A percentile compares a stretch with the other conserved stretches of the same genome.
phyloP scores from a whole-genome alignment of 2,113 vertebrate species.

The Cyprinus carpio region DNA sequence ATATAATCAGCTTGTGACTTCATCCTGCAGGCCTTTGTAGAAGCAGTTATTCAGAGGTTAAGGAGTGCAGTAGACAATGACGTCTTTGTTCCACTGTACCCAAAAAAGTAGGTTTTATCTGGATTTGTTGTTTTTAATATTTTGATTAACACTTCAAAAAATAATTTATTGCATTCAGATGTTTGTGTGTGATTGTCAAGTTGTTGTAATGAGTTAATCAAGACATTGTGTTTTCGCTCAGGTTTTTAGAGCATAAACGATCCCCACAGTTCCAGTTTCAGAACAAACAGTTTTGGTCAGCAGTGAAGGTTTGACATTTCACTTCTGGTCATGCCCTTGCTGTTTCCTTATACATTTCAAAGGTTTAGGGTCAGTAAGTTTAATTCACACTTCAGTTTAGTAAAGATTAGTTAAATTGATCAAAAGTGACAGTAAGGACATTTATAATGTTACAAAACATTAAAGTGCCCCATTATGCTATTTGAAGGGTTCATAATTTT shows the following conservation, averaged over 20 bases:
- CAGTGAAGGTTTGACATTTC: constrained; percentile 81
- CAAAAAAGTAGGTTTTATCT: constrained; percentile 69
- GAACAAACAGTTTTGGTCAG: constrained; percentile 85
- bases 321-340: neutral
- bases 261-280: constrained; percentile 81
- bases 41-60: constrained; percentile 75
- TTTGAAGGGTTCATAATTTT: too few relatives aligned
- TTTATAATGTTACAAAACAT: too few relatives aligned
- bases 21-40: constrained; percentile 77
- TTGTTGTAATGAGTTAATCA: neutral
- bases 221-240: constrained; percentile 57
- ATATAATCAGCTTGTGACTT: neutral
- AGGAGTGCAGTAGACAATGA: constrained; percentile 88
- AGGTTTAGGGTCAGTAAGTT: neutral
- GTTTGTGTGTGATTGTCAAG: neutral
- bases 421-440: too few relatives aligned
- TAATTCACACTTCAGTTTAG: too few relatives aligned
- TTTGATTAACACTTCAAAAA: too few relatives aligned
- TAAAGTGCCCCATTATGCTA: too few relatives aligned
- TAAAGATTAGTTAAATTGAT: too few relatives aligned
- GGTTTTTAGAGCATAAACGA: constrained; percentile 76
- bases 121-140: neutral
- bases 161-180: neutral
- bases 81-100: constrained; percentile 89
- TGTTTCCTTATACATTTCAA: neutral